Evolutionary conservation across 2,113 vertebrate species (phyloP).

Genomic region (Platysternon megacephalum): DNA sequence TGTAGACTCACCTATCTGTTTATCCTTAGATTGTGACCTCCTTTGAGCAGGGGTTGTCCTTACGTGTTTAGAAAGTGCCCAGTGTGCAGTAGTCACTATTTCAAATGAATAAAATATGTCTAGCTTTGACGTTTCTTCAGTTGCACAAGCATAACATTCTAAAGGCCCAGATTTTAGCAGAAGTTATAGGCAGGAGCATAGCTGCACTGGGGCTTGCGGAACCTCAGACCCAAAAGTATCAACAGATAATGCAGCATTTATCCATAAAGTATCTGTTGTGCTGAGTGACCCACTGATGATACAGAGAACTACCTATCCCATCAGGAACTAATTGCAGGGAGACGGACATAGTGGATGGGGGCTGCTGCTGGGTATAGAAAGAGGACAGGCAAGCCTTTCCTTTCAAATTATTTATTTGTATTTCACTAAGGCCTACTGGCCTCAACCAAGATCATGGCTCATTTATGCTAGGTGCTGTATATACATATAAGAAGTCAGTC

Average conservation of each 20-base stretch:
- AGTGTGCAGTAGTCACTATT: not conserved
- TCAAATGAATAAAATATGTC: not conserved
- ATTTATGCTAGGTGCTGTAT: not conserved
- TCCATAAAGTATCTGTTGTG: not conserved
- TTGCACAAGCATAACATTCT: not conserved
- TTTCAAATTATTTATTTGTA: not conserved
- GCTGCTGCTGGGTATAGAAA: not conserved
- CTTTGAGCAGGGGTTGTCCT: not conserved
- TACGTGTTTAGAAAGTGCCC: not conserved
- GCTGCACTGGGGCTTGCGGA: not conserved
- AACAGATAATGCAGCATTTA: not conserved
- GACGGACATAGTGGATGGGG: not conserved
- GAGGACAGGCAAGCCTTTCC: not conserved
- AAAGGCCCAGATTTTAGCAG: not conserved
- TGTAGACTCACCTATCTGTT: not conserved
- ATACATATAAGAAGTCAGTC: not conserved
- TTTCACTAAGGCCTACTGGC: not conserved
- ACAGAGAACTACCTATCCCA: not conserved
- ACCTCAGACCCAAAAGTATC: not conserved
- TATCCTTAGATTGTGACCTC: not conserved
- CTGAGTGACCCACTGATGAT: not conserved
- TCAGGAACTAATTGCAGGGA: not conserved
- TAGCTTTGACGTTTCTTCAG: not conserved
- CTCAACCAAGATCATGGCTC: not conserved
- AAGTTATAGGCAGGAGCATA: not conserved